These are phyloP conservation scores for Drosophila truncata DNA, from an alignment of 1,140 invertebrate genomes.

Conservation along the genomic window DNA sequence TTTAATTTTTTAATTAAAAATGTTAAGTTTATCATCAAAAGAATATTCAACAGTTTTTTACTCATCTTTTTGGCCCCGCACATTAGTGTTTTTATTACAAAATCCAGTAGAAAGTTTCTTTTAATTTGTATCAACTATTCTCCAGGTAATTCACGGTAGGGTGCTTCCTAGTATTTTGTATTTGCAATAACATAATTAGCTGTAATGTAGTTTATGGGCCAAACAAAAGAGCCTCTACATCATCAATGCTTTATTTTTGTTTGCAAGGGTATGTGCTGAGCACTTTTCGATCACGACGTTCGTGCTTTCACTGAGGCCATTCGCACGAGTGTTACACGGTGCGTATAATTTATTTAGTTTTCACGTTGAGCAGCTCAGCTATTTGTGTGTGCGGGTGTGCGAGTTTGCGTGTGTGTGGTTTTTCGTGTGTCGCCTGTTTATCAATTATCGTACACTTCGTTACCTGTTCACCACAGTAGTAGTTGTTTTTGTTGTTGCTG, in stretches of 20 bases:
- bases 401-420: conserved; percentile 19
- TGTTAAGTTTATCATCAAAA: neutral
- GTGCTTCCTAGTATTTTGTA: conserved; percentile 10
- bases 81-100: neutral
- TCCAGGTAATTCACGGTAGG: neutral
- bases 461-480: conserved; percentile 13
- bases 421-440: conserved; percentile 48
- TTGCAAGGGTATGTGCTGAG: conserved; percentile 36
- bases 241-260: conserved; percentile 49
- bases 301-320: conserved; percentile 6
- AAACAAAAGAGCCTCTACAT: conserved; percentile 5
- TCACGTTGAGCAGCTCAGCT: conserved; percentile 26
- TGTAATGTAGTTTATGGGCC: conserved; percentile 22
- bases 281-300: conserved; percentile 19
- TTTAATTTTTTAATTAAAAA: neutral
- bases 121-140: neutral
- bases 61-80: neutral
- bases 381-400: conserved; percentile 10
- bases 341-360: conserved; percentile 75
- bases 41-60: neutral
- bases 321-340: conserved; percentile 55
- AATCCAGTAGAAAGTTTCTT: neutral
- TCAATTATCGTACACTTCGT: conserved; percentile 62
- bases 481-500: conserved; percentile 12
- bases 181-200: conserved; percentile 12